Percentiles rank a stretch among this genome's conserved stretches.
These are phyloP conservation scores for Acanthurus tractus DNA, from an alignment of 2,797 vertebrate species.

Conservation along the genomic window DNA sequence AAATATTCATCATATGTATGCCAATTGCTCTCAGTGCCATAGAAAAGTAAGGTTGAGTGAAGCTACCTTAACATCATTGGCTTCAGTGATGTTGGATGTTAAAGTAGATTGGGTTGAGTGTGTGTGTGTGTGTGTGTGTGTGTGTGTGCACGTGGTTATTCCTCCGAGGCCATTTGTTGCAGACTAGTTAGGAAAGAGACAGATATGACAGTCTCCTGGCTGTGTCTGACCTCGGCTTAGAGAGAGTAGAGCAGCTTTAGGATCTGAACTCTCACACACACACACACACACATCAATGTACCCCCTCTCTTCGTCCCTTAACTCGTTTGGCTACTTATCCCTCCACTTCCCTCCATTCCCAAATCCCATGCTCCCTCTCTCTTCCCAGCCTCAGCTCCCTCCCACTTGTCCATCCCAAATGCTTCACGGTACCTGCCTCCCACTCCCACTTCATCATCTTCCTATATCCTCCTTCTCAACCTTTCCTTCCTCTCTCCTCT, in stretches of 20 bases:
- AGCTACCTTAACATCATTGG: conserved; percentile 38
- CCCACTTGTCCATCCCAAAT: conserved; percentile 35
- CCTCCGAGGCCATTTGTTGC: conserved; percentile 59
- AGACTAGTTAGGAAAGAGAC: conserved; percentile 70
- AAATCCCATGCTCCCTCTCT: conserved; percentile 35
- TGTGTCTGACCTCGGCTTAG: conserved; percentile 72
- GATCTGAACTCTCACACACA: conserved; percentile 40
- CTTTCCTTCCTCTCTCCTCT: conserved; percentile 15
- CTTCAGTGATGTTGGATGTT: conserved; percentile 38
- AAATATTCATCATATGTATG: conserved; percentile 55
- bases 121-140: conserved; percentile 29
- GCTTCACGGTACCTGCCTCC: conserved; percentile 29
- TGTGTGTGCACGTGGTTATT: conserved; percentile 24
- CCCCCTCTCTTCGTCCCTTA: conserved; percentile 47
- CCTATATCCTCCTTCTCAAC: conserved; percentile 14
- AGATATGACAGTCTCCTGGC: conserved; percentile 70
- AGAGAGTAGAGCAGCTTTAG: conserved; percentile 58
- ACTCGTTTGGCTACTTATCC: conserved; percentile 66
- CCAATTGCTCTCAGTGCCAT: conserved; percentile 39
- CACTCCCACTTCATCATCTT: conserved; percentile 29
- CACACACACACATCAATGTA: conserved; percentile 21
- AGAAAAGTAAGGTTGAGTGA: conserved; percentile 15
- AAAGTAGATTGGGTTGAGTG: conserved; percentile 26
- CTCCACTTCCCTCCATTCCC: conserved; percentile 29
- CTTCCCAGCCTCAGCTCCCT: conserved; percentile 22